Evolutionary conservation across 2,797 vertebrate species (phyloP), one percentile per base, ranked within the genome.

Genomic region (Poeciliopsis turneri): DNA sequence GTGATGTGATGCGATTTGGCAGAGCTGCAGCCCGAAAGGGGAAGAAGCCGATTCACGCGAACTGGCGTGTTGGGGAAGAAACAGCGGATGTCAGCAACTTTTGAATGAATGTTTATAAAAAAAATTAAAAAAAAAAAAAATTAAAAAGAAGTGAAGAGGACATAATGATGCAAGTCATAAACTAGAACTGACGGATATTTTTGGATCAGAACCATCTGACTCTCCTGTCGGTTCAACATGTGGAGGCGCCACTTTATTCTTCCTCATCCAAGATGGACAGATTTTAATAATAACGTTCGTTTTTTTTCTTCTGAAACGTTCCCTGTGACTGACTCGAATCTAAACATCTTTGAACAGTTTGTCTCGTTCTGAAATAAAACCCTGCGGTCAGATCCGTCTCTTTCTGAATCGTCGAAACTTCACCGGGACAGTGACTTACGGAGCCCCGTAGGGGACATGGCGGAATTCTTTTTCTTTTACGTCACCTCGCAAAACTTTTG

Each of bases 1-100:
- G 69, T 81, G 87, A 89, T 87, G 81, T 84, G 86, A 89, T 92
- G 89, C 47, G 77, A 81, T 87, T 81, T 93, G 90, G 85, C 86
- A 78, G 23, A 9, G 76, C 74, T 87, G 39, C 30, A 75, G 47
- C 49, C 79, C 47, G 77, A 75, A 77, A 78, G 61, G 77, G 78
- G 81, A 84, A 77, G 75, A 72, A 84, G 57, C 39, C 84, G 87
- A 89, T 74, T 87, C 87, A 89, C 75, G n/a, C 59, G 20, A 76
- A 84, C 83, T 68, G 76, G 80, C 72, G 79, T 61, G 73, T 59
- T 51, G 55, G 18, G 30, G 46, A 79, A 72, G 75, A 28, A 84
- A 74, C 80, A 83, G 55, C 78, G 57, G 69, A 79, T 2, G 10
- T 78, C n/a, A 80, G 36, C 28, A 43, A 74, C 41, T 77, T 47